These are phyloP conservation scores for Limnephilus marmoratus DNA, from an alignment of 2,888 invertebrate genomes.

Conservation along the genomic window DNA sequence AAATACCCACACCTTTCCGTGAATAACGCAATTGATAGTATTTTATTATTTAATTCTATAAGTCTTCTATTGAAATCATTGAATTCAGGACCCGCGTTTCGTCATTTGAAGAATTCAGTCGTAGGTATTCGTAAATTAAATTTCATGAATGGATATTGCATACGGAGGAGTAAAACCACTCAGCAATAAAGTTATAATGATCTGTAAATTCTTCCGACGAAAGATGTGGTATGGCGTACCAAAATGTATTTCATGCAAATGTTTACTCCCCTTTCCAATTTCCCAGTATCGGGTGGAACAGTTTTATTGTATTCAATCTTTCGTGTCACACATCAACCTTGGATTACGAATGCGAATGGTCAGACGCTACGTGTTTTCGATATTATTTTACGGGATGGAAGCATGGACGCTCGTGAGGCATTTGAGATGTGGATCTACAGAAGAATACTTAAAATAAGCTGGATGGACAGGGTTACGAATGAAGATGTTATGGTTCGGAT, in stretches of 20 bases:
- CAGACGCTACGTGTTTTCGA: too few relatives aligned
- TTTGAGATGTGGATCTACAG: too few relatives aligned
- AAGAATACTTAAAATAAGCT: too few relatives aligned
- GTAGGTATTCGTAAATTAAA: neutral
- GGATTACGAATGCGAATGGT: too few relatives aligned
- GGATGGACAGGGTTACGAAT: too few relatives aligned
- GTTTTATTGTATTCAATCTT: neutral
- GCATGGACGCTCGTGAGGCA: too few relatives aligned
- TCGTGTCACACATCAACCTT: too few relatives aligned
- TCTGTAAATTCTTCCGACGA: neutral
- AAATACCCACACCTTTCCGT: conserved; percentile 21
- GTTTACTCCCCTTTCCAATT: neutral
- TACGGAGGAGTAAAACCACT: neutral
- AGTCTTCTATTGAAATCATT: neutral
- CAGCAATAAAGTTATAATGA: neutral
- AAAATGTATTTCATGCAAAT: neutral
- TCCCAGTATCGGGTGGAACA: neutral
- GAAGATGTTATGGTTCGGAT: too few relatives aligned
- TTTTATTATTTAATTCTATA: neutral
- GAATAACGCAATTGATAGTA: conserved; percentile 14
- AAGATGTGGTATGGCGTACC: neutral
- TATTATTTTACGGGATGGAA: too few relatives aligned
- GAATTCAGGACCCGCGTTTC: neutral
- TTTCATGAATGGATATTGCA: neutral
- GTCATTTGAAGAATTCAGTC: neutral